Evolutionary conservation across 1,140 invertebrate genomes (phyloP).

Genomic region (Drosophila kurseongensis): DNA sequence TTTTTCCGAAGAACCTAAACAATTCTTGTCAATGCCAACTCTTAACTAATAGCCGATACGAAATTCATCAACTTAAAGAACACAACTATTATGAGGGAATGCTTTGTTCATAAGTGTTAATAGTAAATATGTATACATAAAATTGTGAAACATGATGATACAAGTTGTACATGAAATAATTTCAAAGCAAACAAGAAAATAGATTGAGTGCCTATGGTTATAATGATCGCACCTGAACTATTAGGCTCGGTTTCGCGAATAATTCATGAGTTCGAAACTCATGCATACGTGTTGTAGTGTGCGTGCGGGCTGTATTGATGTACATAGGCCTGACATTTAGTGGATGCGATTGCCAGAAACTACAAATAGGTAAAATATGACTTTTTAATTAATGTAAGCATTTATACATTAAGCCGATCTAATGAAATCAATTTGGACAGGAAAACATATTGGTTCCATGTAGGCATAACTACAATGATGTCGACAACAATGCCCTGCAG

Average conservation of each 20-base stretch:
- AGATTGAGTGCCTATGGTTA: too few species aligned
- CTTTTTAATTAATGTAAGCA: background rate
- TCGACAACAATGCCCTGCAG: constrained; percentile 53
- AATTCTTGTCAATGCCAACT: background rate
- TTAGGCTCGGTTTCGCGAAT: background rate
- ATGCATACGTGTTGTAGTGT: background rate
- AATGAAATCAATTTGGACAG: background rate
- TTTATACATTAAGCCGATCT: background rate
- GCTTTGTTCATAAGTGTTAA: background rate
- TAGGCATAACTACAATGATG: constrained; percentile 48
- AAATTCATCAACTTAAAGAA: too few species aligned
- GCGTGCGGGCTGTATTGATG: background rate
- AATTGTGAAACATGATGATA: background rate
- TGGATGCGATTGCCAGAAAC: background rate
- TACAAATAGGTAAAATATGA: background rate
- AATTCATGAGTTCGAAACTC: background rate
- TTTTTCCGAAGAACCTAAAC: background rate
- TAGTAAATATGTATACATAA: constrained; percentile 7
- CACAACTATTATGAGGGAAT: too few species aligned
- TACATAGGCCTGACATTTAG: background rate
- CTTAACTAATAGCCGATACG: too few species aligned
- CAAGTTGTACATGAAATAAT: background rate
- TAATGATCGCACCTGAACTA: background rate
- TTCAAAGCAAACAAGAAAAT: background rate
- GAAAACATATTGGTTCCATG: constrained; percentile 21